Conservation (phyloP, 2,888 invertebrate species). For the Diadromus collaris region DNA sequence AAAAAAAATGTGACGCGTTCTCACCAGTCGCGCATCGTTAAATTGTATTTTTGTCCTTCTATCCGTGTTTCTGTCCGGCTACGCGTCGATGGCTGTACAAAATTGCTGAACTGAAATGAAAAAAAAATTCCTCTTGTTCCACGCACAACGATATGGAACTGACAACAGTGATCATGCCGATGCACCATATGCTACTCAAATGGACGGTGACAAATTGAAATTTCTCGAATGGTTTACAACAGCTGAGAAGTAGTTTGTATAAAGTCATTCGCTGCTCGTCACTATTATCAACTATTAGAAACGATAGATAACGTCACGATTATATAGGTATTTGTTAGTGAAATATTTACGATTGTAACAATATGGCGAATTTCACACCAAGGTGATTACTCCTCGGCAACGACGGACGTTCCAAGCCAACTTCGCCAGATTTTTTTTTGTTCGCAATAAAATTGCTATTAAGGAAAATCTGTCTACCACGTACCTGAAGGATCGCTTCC, state of each 20-base stretch:
- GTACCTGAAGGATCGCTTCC: background rate
- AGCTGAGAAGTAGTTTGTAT: background rate
- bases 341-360: too few species aligned
- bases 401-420: background rate
- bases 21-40: slow-evolving; percentile 11
- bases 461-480: background rate
- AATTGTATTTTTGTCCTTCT: slow-evolving; percentile 3
- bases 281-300: background rate
- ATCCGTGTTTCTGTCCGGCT: background rate
- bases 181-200: background rate
- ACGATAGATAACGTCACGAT: too few species aligned
- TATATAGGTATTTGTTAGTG: too few species aligned
- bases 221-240: background rate
- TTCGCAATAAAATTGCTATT: background rate
- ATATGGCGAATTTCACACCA: too few species aligned
- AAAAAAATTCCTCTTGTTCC: background rate
- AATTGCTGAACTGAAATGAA: background rate
- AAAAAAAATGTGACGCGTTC: slow-evolving; percentile 39
- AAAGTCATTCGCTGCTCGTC: background rate
- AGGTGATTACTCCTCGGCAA: background rate
- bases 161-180: background rate
- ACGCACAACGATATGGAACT: background rate
- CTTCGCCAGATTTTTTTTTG: background rate
- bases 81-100: background rate
- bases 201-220: background rate